Conservation (phyloP, 1,140 invertebrate species). For the Drosophila eugracilis region DNA sequence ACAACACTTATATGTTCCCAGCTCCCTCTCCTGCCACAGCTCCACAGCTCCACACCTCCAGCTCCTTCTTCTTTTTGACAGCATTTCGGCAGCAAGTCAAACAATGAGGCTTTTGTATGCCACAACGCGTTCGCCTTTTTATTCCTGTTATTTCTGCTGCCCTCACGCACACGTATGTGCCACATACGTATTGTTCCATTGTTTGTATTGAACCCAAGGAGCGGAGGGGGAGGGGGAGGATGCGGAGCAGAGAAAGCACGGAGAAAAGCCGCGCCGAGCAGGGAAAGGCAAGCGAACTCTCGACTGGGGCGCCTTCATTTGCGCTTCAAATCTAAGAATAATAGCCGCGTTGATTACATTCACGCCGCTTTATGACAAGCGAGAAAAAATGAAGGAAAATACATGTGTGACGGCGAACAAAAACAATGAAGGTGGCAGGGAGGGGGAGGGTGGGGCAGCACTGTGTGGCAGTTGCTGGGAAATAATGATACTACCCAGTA, state of each 20-base stretch:
- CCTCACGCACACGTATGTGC: constrained; percentile 30
- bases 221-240: background rate
- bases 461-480: background rate
- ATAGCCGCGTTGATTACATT: constrained; percentile 81
- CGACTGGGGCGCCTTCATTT: constrained; percentile 64
- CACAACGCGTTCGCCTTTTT: constrained; percentile 66
- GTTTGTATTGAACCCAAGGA: constrained; percentile 65
- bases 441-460: too few relatives aligned
- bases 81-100: constrained; percentile 44
- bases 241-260: background rate
- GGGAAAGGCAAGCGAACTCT: constrained; percentile 18
- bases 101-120: constrained; percentile 76
- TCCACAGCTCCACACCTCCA: background rate
- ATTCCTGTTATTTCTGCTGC: constrained; percentile 20
- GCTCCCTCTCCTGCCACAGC: too few relatives aligned
- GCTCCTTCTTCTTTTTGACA: constrained; percentile 16
- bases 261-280: constrained; percentile 9
- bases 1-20: constrained; percentile 47
- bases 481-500: too few relatives aligned
- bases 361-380: constrained; percentile 79
- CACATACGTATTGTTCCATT: constrained; percentile 57
- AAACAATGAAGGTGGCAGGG: constrained; percentile 12
- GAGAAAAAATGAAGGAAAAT: constrained; percentile 32
- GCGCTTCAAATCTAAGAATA: constrained; percentile 82
- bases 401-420: constrained; percentile 16